Evolutionary conservation across 2,797 vertebrate species (phyloP).

Genomic region (Cichlasoma orientale): DNA sequence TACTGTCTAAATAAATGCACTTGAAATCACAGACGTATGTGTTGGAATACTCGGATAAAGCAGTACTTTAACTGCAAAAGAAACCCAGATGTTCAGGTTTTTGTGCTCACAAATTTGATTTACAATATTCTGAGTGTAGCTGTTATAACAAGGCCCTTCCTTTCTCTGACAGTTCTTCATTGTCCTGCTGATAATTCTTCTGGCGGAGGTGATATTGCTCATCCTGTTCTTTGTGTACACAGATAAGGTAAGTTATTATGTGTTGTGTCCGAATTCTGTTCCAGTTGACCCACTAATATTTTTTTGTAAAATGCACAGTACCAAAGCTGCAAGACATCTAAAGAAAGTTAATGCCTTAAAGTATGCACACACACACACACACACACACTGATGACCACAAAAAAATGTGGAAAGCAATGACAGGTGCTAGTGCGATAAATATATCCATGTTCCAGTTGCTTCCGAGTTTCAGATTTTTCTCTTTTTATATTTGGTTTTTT

Average conservation of each 20-base stretch:
- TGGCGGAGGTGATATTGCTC: constrained; percentile 93
- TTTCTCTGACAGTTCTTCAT: constrained; percentile 93
- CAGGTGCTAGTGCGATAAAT: constrained; percentile 27
- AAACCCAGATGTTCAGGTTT: neutral
- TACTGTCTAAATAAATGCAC: neutral
- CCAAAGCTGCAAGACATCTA: neutral
- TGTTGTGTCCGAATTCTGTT: neutral
- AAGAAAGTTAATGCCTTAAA: neutral
- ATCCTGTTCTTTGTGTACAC: constrained; percentile 98
- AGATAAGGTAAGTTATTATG: constrained; percentile 88
- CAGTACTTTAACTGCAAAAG: neutral
- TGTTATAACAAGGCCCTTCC: constrained; percentile 19
- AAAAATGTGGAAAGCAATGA: constrained; percentile 24
- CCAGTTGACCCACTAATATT: neutral
- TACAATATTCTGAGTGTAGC: neutral
- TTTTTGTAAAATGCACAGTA: neutral
- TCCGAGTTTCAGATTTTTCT: constrained; percentile 7
- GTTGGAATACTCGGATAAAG: neutral
- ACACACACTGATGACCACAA: neutral
- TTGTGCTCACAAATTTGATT: constrained; percentile 12
- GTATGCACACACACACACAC: neutral
- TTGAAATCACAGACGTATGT: neutral
- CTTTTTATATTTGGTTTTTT: constrained; percentile 35
- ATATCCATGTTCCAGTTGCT: constrained; percentile 29
- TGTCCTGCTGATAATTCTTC: constrained; percentile 93